Evolutionary conservation across 23 tunicate species (phyloP), one percentile per base, ranked within the genome.

Genomic region (Corella eumyota): DNA sequence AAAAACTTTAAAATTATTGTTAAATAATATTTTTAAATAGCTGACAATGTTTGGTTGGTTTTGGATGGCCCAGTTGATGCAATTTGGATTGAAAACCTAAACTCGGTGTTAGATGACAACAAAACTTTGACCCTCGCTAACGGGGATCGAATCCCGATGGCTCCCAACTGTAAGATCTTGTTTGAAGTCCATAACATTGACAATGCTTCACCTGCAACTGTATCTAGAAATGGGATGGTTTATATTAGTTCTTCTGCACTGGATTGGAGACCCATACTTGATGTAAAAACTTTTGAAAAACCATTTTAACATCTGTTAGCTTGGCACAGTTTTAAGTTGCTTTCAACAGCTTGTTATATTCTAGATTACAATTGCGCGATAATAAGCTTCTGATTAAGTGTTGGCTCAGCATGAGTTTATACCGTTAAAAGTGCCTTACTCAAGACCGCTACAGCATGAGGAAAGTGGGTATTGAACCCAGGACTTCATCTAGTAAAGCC

Each of bases 151-250:
- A 72, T 92, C 34, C 85, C 85, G 1, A 92, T 92, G 98, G 98
- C 98, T 36, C 81, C 98, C 0, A 81, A 81, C 73, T 81, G 92
- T 68, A 92, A 92, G 53, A 76, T 92, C 15, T 40, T 92, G 45
- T 92, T 92, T 46, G 98, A 92, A 65, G 98, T 92, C 13, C 98
- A 92, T 61, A 92, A 92, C 66, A 92, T 92, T 30, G 98, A 92
- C 76, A 92, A 92, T 47, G 98, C 98, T 0, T 92, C 98, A 3
- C 98, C 98, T 7, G 98, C 98, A n/a, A 92, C 98, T 50, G 98
- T 92, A 31, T 92, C 98, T 1, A 71, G 98, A 36, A 81, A 76
- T 55, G 98, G 98, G 32, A 92, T 92, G 98, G 91, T 92, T 36
- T 92, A 75, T 60, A 81, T 92, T 81, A 81, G 92, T 54, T 75